phyloP scores from a whole-genome alignment of 2,797 vertebrate genomes.

The Amblyopsis hoosieri region DNA sequence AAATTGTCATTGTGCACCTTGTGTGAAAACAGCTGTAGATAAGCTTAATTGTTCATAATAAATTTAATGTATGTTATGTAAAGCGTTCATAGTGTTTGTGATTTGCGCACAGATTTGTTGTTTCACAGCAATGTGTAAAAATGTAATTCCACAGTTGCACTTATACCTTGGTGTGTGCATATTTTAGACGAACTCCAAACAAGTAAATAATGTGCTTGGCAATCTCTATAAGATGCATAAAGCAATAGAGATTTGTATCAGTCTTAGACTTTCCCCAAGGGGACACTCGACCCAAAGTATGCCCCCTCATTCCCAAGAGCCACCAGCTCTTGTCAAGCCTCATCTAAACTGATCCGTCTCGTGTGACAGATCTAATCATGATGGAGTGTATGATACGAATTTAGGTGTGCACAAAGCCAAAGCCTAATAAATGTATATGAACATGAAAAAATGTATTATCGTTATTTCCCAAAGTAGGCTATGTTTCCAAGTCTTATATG shows the following conservation, averaged over 20 bases:
- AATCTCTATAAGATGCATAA: constrained; percentile 56
- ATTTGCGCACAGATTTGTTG: too few species aligned
- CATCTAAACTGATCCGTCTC: constrained; percentile 67
- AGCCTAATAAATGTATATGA: constrained; percentile 73
- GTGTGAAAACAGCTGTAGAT: constrained; percentile 7
- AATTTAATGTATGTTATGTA: too few species aligned
- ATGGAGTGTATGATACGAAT: constrained; percentile 58
- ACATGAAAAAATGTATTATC: constrained; percentile 63
- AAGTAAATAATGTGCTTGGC: constrained; percentile 59
- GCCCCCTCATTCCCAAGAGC: constrained; percentile 28
- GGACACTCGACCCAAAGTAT: constrained; percentile 58
- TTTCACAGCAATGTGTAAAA: too few species aligned
- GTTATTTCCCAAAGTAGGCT: too few species aligned
- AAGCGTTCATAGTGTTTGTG: too few species aligned
- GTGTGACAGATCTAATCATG: constrained; percentile 73
- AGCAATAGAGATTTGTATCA: constrained; percentile 52
- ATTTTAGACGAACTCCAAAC: neutral
- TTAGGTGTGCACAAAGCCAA: constrained; percentile 51
- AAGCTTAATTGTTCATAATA: neutral
- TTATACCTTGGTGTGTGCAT: too few species aligned
- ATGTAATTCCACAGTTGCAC: too few species aligned
- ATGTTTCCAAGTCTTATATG: constrained; percentile 36
- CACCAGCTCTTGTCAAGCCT: constrained; percentile 46
- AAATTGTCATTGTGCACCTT: neutral
- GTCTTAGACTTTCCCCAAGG: constrained; percentile 60